Base-by-base conservation (phyloP, 2,888 invertebrate species). In the Xestia c-nigrum region DNA sequence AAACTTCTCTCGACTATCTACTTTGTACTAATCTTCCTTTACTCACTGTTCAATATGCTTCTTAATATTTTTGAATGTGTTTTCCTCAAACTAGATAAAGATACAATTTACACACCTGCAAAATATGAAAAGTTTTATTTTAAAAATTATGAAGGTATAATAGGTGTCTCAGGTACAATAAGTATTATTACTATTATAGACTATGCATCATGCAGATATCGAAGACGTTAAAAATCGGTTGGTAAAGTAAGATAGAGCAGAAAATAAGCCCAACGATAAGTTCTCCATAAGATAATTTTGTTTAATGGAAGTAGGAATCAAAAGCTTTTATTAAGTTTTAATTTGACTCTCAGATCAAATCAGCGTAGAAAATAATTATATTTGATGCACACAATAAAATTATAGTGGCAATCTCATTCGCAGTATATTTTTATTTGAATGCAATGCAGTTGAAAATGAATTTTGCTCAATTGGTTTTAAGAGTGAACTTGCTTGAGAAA, bases 351-450 rank as follows among this genome's bases (percentile, higher is more conserved):
- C 24, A 46, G 66, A 83, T 83, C 38, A 72, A 78, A 86, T 86
- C 83, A 72, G 31, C 55, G 5, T 67, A 64, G 50, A 74, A 77
- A 67, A 19, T 78, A 78, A 84, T 84, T 75, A 86, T 69, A 78
- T 84, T 84, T 86, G 77, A 87, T 78, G 85, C 87, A 72, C 72
- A 80, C 71, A 76, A 87, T 87, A 76, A 82, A 75, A 76, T 71
- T 72, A 72, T 80, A 75, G 21, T 76, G 31, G 57, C 31, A 40
- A 40, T 68, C 21, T 73, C 50, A 61, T 63, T 59, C 38, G 31
- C 47, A 55, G 14, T 52, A 67, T 78, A 43, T 47, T 71, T 72
- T 67, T 73, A 47, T 72, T 66, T 47, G 1, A 40, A 50, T 14
- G 10, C 3, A 38, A 31, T 31, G 14, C 40, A 52, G 57, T 71